These are phyloP conservation scores for Lota lota DNA, from an alignment of 2,113 vertebrate species.

Conservation along the genomic window DNA sequence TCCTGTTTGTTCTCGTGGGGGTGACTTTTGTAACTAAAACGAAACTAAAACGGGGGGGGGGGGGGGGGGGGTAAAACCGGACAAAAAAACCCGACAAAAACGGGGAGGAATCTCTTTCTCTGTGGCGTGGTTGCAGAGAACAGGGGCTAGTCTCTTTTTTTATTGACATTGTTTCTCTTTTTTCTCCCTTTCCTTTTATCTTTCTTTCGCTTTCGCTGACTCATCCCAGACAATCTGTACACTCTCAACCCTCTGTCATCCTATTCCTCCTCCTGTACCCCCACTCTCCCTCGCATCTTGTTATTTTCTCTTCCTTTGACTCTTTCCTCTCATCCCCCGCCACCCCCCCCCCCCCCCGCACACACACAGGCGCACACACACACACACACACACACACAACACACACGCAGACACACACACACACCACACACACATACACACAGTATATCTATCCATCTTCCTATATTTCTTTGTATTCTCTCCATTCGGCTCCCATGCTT, in stretches of 20 bases:
- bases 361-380: neutral
- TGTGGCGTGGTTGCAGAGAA: conserved; percentile 19
- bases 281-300: conserved; percentile 10
- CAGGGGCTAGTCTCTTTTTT: conserved; percentile 24
- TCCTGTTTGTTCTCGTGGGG: conserved; percentile 61
- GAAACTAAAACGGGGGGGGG: neutral
- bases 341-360: neutral
- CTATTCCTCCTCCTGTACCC: neutral
- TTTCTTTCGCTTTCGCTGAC: conserved; percentile 26
- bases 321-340: neutral
- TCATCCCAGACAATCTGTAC: conserved; percentile 57
- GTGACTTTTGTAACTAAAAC: conserved; percentile 45
- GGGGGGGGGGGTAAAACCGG: no score
- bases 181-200: conserved; percentile 3
- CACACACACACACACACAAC: neutral
- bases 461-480: no score
- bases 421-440: neutral
- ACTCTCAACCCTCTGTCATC: conserved; percentile 20
- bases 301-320: conserved; percentile 20
- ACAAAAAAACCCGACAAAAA: neutral
- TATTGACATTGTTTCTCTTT: conserved; percentile 13
- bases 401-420: no score
- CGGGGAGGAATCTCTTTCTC: neutral
- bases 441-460: conserved; percentile 4
- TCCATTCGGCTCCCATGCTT: conserved; percentile 8